These are phyloP conservation scores for Tragulus kanchil DNA, from an alignment of 2,113 vertebrate genomes.

Conservation along the genomic window DNA sequence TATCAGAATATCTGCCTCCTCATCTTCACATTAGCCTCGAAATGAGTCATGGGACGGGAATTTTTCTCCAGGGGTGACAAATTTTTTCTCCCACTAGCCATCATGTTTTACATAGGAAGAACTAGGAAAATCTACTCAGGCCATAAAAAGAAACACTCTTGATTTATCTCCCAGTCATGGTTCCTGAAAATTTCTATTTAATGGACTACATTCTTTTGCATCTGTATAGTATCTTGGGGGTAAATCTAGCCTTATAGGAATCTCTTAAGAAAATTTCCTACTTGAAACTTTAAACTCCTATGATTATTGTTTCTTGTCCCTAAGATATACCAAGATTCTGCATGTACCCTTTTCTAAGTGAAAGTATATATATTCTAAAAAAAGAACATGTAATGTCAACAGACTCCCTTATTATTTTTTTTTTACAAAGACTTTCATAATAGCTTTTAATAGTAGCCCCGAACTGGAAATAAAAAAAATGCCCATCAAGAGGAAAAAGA, in stretches of 20 bases:
- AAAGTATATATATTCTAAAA: background rate
- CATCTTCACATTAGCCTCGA: background rate
- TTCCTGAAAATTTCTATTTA: background rate
- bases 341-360: background rate
- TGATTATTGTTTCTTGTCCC: background rate
- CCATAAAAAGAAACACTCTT: fast-evolving
- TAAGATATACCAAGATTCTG: background rate
- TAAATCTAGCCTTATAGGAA: background rate
- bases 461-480: too few species aligned
- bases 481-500: too few species aligned
- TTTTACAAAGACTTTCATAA: too few species aligned
- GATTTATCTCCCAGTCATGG: background rate
- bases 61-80: background rate
- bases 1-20: background rate
- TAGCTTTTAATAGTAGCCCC: too few species aligned
- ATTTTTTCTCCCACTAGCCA: background rate
- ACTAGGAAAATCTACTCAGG: background rate
- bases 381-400: background rate
- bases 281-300: background rate
- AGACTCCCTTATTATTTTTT: background rate
- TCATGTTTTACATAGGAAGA: background rate
- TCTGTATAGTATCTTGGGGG: background rate
- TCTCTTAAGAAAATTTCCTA: background rate
- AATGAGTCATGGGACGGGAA: background rate
- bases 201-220: background rate